Base-by-base conservation (phyloP, 2,113 vertebrate genomes). In the Trichechus manatus region DNA sequence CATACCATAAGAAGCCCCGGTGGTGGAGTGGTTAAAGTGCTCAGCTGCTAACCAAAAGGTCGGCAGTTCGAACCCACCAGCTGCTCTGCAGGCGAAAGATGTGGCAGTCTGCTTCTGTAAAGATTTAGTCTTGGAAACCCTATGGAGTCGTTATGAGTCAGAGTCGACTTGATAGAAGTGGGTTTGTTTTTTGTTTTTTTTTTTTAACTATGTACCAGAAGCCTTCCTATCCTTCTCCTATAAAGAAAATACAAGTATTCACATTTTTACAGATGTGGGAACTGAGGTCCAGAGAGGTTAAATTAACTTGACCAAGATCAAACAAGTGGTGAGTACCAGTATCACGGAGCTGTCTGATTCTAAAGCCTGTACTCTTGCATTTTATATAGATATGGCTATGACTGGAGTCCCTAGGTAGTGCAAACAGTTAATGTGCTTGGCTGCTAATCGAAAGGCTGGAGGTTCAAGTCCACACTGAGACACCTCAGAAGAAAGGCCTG, bases 281-380 rank as follows among this genome's bases (percentile, higher is more conserved):
- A 33, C 39, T 53, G 8, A 93, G 13, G 68, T 87, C 88, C 22
- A 5, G 44, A 88, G 82, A 72, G 31, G 23, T 36, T 50, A 44
- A 64, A 31, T 42, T 59, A 92, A 92, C 82, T 79, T 80, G 22
- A 19, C 72, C 50, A 79, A 81, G 36, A 88, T 82, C 64, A 90
- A 96, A 25, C 64, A 70, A 75, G 70, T 25, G 23, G 17, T 63
- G 25, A 95, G 7, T 14, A 42, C 23, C 47, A 84, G 70, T 59
- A 27, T 75, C 86, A 44, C 44, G 64, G n/a, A 27, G 29, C 4
- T 78, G 27, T 17, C 19, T 81, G 31, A 83, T 33, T 22, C 66
- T 44, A 47, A 75, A 80, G 79, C 42, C 42, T 15, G 1, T 0
- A 1, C 3, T 83, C 39, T 50, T 94, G 22, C n/a, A 56, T 50